A percentile compares a stretch with the other conserved stretches of the same genome.
These are phyloP conservation scores for Sebastolobus altivelis DNA, from an alignment of 2,797 vertebrate species.

Conservation along the genomic window DNA sequence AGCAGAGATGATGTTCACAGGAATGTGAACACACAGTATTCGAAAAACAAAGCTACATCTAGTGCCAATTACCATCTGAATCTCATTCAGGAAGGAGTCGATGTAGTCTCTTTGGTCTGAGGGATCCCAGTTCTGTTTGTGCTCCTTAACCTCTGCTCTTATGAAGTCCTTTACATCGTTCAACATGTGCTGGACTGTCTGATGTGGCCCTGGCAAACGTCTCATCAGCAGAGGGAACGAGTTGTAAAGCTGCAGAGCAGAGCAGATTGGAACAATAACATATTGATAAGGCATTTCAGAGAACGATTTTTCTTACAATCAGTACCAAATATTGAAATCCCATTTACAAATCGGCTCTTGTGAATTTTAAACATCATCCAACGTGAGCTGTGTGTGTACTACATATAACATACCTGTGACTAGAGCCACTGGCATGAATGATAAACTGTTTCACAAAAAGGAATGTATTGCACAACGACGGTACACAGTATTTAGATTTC, in stretches of 20 bases:
- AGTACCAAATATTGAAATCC: too few relatives aligned
- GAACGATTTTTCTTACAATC: too few relatives aligned
- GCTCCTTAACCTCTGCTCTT: conserved; percentile 65
- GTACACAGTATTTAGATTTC: background rate
- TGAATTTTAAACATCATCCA: background rate
- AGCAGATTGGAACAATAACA: background rate
- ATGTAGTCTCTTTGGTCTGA: conserved; percentile 82
- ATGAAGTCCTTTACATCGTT: conserved; percentile 62
- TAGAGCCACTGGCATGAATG: background rate
- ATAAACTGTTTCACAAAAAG: background rate
- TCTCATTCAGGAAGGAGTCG: conserved; percentile 86
- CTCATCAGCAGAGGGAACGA: conserved; percentile 78
- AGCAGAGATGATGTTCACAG: background rate
- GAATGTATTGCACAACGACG: background rate
- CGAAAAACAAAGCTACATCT: background rate
- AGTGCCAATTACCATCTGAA: conserved; percentile 74
- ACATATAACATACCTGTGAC: background rate
- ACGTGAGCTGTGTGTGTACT: background rate
- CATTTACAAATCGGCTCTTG: too few relatives aligned
- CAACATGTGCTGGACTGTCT: conserved; percentile 59
- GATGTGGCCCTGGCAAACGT: conserved; percentile 83
- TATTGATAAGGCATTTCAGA: too few relatives aligned
- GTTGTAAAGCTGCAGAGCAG: conserved; percentile 66
- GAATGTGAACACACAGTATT: background rate
- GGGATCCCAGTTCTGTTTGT: conserved; percentile 81